A percentile compares a stretch with the other conserved stretches of the same genome.
These are phyloP conservation scores for Conus betulinus DNA, from an alignment of 1,140 invertebrate genomes.

Conservation along the genomic window DNA sequence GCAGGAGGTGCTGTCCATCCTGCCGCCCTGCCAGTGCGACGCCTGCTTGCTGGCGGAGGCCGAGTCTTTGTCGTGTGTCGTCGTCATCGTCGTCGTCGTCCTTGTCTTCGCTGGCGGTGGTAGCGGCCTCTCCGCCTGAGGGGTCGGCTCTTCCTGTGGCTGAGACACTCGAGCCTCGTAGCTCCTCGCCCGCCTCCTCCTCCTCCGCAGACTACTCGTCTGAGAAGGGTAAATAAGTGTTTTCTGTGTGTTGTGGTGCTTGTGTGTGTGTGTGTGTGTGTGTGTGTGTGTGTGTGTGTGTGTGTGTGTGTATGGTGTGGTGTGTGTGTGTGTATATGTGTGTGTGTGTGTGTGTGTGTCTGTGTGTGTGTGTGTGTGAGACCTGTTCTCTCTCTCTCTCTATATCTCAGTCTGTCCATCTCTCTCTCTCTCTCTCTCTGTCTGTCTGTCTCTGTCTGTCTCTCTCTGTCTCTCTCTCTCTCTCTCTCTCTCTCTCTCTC, in stretches of 20 bases:
- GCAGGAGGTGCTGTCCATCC: constrained; percentile 35
- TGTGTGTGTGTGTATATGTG: neutral
- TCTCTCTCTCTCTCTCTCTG: constrained; percentile 2
- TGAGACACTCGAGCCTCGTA: no score
- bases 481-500: neutral
- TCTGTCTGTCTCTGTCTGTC: neutral
- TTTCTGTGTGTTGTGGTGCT: neutral
- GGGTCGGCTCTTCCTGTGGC: no score
- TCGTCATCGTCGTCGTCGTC: neutral
- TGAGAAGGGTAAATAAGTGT: no score
- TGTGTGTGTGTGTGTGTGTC: no score
- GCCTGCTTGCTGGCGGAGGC: constrained; percentile 43
- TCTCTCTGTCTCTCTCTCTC: neutral
- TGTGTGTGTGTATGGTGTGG: neutral
- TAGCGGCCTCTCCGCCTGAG: neutral
- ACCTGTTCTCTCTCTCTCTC: neutral
- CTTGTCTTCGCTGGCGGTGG: neutral
- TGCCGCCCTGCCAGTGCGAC: constrained; percentile 55
- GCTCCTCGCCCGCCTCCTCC: no score
- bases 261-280: no score
- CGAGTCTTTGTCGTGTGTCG: neutral
- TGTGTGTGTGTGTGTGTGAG: neutral
- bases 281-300: neutral
- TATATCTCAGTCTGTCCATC: neutral
- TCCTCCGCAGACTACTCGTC: no score